Base-by-base conservation (phyloP, 2,888 invertebrate genomes). In the Hypsopygia costalis region DNA sequence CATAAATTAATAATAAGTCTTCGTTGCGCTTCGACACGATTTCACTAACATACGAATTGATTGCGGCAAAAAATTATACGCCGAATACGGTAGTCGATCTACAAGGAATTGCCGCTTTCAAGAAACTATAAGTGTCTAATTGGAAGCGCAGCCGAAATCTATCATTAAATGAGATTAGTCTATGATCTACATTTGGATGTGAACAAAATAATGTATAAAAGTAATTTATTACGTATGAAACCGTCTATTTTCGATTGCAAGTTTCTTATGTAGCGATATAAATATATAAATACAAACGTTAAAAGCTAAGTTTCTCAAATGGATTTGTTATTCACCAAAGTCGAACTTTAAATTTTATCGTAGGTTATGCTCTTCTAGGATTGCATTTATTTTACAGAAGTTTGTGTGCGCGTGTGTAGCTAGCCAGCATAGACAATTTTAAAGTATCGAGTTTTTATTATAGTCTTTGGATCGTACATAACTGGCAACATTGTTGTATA, bases 361-460 rank as follows among this genome's bases (percentile, higher is more conserved):
- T 43, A 40, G 28, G 30, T 41, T 25, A 36, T 36, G 34, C 21
- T 30, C 40, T 42, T 40, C 41, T 46, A 30, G 44, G 38, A 45
- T 41, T 44, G 55, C 55, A 55, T 55, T 55, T 55, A 55, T 47
- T 51, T 52, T 42, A 40, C 29, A 35, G 32, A 35, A 28, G 42
- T 43, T 45, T 38, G 38, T 47, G 43, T 41, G 41, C 8, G 43
- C 34, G 47, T 43, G 36, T 22, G 31, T 49, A 41, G 36, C 30
- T 41, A 22, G 39, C 30, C 41, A 40, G 39, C 36, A 5, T 25
- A 25, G 6, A 39, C 30, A 31, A 21, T 34, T 36, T 39, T 43
- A 25, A 36, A 44, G 33, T 36, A 9, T 34, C 10, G 11, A n/a
- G 22, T 11, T 11, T 30, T 30, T 11, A 11, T 10, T 29, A 29